Percentiles rank a stretch among this genome's conserved stretches.
These are phyloP conservation scores for Gracilinanus agilis DNA, from an alignment of 2,113 vertebrate species.

Conservation along the genomic window DNA sequence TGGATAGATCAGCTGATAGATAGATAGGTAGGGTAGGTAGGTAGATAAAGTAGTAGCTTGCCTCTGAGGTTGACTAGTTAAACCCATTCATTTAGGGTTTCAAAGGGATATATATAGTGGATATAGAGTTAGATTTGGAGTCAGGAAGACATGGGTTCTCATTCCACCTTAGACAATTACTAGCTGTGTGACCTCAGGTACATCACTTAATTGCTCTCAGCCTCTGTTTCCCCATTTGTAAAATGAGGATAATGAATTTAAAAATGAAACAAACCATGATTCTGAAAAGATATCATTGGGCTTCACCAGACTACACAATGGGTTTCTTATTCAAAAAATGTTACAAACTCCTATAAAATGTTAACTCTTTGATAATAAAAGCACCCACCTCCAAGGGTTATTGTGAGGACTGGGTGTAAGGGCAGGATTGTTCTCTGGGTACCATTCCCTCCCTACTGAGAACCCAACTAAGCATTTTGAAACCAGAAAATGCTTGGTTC, in stretches of 20 bases:
- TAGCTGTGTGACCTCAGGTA: not conserved
- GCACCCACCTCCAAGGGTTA: not conserved
- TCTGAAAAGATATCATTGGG: too few species aligned
- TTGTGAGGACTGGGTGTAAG: not conserved
- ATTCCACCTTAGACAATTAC: not conserved
- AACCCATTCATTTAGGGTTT: not conserved
- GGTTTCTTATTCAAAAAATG: too few species aligned
- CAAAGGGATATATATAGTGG: not conserved
- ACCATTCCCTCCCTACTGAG: not conserved
- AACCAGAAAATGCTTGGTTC: not conserved
- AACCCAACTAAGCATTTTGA: not conserved
- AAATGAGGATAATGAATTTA: not conserved
- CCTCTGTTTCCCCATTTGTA: not conserved
- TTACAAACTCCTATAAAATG: too few species aligned
- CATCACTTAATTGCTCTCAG: not conserved
- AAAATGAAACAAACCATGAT: too few species aligned
- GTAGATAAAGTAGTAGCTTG: not conserved
- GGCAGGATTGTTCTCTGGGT: not conserved
- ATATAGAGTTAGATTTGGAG: not conserved
- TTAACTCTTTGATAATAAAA: not conserved
- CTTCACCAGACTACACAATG: too few species aligned
- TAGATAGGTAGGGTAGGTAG: too few species aligned
- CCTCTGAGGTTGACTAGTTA: not conserved
- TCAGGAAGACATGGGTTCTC: not conserved
- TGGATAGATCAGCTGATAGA: too few species aligned